These are phyloP conservation scores for Eutolmus rufibarbis DNA, from an alignment of 2,888 invertebrate genomes.

Conservation along the genomic window DNA sequence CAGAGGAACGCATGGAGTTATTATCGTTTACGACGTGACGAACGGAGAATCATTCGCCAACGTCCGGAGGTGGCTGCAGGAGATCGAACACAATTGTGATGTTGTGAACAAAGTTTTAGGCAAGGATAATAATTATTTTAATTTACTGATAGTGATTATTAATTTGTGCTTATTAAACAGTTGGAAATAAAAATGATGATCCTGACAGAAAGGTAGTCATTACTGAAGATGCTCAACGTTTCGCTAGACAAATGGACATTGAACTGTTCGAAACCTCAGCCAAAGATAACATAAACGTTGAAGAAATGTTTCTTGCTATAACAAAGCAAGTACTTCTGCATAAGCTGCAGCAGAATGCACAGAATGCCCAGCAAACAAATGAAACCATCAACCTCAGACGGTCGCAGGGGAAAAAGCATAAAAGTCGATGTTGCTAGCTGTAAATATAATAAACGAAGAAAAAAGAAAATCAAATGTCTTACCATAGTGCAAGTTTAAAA, in stretches of 20 bases:
- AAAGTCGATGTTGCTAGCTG: constrained; percentile 60
- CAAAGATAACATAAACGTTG: constrained; percentile 98
- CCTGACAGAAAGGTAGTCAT: constrained; percentile 95
- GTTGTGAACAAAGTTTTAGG: constrained; percentile 97
- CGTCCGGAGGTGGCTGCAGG: constrained; percentile 98
- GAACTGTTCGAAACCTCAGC: constrained; percentile 98
- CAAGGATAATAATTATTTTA: constrained; percentile 58
- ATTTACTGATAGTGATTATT: background rate
- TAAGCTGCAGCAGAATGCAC: constrained; percentile 59
- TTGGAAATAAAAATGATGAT: constrained; percentile 97
- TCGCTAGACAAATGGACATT: constrained; percentile 97
- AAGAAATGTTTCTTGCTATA: constrained; percentile 88
- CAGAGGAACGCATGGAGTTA: constrained; percentile 98
- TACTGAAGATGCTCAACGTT: constrained; percentile 95
- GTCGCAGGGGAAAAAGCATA: constrained; percentile 56
- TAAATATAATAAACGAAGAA: constrained; percentile 43
- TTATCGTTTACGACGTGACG: constrained; percentile 99
- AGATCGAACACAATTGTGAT: constrained; percentile 99
- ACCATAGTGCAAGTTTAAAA: constrained; percentile 37
- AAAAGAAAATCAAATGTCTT: constrained; percentile 42
- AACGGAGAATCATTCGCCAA: constrained; percentile 99
- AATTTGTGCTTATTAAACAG: constrained; percentile 65
- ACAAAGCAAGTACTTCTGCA: constrained; percentile 65
- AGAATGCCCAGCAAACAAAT: constrained; percentile 59
- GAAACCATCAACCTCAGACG: constrained; percentile 59